Evolutionary conservation across 2,113 vertebrate species (phyloP), one percentile per base, ranked within the genome.

Genomic region (Syngnathus typhle): DNA sequence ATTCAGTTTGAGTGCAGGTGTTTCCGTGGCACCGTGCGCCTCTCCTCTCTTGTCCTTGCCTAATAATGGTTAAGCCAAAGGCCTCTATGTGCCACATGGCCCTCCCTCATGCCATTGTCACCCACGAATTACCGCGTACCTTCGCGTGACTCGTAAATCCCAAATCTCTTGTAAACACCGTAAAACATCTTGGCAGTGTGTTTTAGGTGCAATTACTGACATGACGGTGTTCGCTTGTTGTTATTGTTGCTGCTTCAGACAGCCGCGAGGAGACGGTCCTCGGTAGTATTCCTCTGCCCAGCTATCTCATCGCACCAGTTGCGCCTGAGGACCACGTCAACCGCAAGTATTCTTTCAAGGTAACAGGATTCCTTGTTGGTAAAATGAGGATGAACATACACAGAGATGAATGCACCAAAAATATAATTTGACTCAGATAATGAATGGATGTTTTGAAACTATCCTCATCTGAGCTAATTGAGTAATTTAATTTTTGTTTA

Each of bases 261-360:
- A 98, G 95, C 89, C 92, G 96, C 90, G 97, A 99, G 82, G 97
- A 99, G 87, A 91, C 89, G 0, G 93, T 99, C 68, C 87, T 99
- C n/a, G 96, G 97, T 1, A 99, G 97, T 89, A 96, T 99, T 71
- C 96, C 97, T 19, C 84, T 98, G 75, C 97, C 95, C 74, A 95
- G 97, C 86, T 99, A 99, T 0, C 90, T 96, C 51, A 93, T 95
- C 68, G 91, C 95, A 15, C 90, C 95, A 0, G 93, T 98, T 72
- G 93, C 90, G 70, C 87, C 92, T 0, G 95, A 97, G 67, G 97
- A 99, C 87, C 96, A 95, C 55, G 95, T 98, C 75, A 95, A 93
- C 87, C 96, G 97, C 79, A 98, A 96, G 83, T 97, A 95, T 68
- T 94, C 96, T 70, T 99, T 99, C 83, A 99, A 99, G 97, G 97